These are phyloP conservation scores for Drosophila pseudotakahashii DNA, from an alignment of 2,888 invertebrate species.

Conservation along the genomic window DNA sequence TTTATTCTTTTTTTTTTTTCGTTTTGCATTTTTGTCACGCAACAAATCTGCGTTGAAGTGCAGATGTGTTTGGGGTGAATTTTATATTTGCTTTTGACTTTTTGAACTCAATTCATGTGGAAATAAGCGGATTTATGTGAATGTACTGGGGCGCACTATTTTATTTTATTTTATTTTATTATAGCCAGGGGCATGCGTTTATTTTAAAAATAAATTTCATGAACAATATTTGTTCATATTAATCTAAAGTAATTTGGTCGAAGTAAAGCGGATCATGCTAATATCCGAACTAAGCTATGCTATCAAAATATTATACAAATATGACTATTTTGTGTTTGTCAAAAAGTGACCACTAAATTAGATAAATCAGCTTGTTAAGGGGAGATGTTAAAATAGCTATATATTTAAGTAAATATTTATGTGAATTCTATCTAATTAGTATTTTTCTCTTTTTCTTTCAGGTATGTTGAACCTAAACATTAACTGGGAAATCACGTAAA, in stretches of 20 bases:
- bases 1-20: slow-evolving; percentile 20
- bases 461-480: slow-evolving; percentile 53
- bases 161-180: slow-evolving; percentile 14
- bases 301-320: slow-evolving; percentile 29
- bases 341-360: not conserved
- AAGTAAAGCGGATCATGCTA: slow-evolving; percentile 3
- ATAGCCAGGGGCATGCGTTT: not conserved
- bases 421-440: not conserved
- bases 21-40: slow-evolving; percentile 42
- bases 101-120: slow-evolving; percentile 47
- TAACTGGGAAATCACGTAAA: slow-evolving; percentile 27
- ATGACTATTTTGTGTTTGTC: not conserved
- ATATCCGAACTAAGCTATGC: slow-evolving; percentile 19
- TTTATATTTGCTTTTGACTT: slow-evolving; percentile 43
- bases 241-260: slow-evolving; percentile 20
- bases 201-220: slow-evolving; percentile 27
- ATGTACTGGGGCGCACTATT: slow-evolving; percentile 5
- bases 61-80: slow-evolving; percentile 33
- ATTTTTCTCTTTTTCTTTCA: slow-evolving; percentile 42
- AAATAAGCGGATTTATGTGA: slow-evolving; percentile 41
- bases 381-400: too few relatives aligned
- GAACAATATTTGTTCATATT: not conserved
- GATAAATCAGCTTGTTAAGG: not conserved
- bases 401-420: not conserved
- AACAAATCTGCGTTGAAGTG: slow-evolving; percentile 39